Percentiles rank a stretch among this genome's conserved stretches.
Evolutionary conservation across 1,140 invertebrate species (phyloP).

Genomic region (Neotoxoptera formosana): DNA sequence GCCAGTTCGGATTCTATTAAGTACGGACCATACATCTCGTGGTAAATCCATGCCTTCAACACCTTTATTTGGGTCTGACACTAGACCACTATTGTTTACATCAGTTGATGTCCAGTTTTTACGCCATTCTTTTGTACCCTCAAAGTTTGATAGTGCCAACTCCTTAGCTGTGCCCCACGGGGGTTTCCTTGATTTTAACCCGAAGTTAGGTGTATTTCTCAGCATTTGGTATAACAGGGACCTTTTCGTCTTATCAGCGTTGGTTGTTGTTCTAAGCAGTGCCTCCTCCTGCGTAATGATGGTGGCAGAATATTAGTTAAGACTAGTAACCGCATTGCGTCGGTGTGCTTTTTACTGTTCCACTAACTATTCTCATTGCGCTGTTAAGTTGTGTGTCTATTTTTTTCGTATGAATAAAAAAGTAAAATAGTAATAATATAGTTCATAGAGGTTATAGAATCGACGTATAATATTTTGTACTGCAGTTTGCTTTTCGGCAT

Average conservation of each 20-base stretch:
- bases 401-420: constrained; percentile 48
- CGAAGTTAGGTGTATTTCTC: neutral
- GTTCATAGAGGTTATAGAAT: neutral
- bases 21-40: constrained; percentile 1
- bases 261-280: neutral
- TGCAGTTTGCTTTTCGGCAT: neutral
- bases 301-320: constrained; percentile 7
- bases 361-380: constrained; percentile 6
- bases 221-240: neutral
- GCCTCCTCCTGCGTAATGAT: neutral
- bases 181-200: neutral
- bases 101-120: neutral
- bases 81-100: neutral
- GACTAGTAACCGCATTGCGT: constrained; percentile 26
- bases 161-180: neutral
- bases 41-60: constrained; percentile 1
- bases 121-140: neutral
- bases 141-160: neutral
- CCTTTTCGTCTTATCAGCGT: neutral
- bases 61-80: constrained; percentile 1
- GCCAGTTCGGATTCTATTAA: neutral
- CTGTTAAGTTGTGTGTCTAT: neutral
- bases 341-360: constrained; percentile 25
- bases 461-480: neutral
- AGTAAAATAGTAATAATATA: no score